These are phyloP conservation scores for Benitochromis conjunctus DNA, from an alignment of 2,113 vertebrate species.

Conservation along the genomic window DNA sequence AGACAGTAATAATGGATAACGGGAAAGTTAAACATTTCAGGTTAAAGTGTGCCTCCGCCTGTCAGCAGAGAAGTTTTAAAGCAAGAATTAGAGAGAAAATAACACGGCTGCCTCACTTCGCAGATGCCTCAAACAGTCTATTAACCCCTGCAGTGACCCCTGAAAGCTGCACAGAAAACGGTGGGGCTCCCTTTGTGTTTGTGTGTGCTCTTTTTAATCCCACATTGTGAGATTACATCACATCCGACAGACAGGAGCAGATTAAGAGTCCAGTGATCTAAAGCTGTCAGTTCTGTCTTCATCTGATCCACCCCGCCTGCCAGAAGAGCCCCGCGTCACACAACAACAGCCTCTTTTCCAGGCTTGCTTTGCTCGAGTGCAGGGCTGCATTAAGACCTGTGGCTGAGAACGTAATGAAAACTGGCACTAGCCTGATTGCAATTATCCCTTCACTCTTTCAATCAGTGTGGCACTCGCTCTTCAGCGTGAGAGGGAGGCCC, in stretches of 20 bases:
- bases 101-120: constrained; percentile 31
- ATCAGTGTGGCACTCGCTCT: constrained; percentile 32
- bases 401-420: constrained; percentile 46
- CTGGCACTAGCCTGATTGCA: constrained; percentile 66
- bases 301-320: constrained; percentile 1
- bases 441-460: constrained; percentile 52
- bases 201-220: constrained; percentile 41
- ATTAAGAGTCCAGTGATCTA: constrained; percentile 64
- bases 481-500: constrained; percentile 1
- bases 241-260: constrained; percentile 54
- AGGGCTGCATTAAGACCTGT: constrained; percentile 13
- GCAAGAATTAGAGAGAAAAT: constrained; percentile 21
- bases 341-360: constrained; percentile 6
- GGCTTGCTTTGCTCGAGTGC: not conserved
- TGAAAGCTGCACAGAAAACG: constrained; percentile 26
- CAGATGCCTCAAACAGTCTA: constrained; percentile 54
- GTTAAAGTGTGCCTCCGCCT: constrained; percentile 16
- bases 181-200: not conserved
- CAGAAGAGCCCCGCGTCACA: constrained; percentile 14
- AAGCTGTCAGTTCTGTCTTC: constrained; percentile 42
- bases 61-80: constrained; percentile 9
- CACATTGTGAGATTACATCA: constrained; percentile 59
- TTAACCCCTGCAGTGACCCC: constrained; percentile 64
- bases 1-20: not conserved
- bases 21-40: not conserved